Base-by-base conservation (phyloP, 2,113 vertebrate genomes). In the Brevimyrus niger region DNA sequence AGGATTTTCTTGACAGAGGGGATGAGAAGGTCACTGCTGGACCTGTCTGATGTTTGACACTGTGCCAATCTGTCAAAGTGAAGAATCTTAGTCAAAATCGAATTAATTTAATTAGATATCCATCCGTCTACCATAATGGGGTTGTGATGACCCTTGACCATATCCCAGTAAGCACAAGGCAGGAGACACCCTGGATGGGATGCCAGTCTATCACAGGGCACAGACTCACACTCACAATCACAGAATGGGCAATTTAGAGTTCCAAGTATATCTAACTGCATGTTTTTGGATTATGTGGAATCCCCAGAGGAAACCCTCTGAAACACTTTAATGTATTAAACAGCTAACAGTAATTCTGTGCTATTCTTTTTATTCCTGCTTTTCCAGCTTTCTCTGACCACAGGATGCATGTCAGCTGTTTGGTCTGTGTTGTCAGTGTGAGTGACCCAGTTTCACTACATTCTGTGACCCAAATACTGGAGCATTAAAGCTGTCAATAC, bases 1-100 rank as follows among this genome's bases (percentile, higher is more conserved):
- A 96, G 93, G 96, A 95, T 11, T 95, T 95, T 93, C 93, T 97
- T 82, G 95, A 92, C 23, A 95, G 96, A 91, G 90, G 95, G 17
- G 96, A 97, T 87, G 91, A 61, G 3, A 94, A 92, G 86, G 92
- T 92, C 31, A 93, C 93, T 86, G 69, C 88, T 82, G 89, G 91
- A 82, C 88, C 82, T 51, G 91, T 91, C 31, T 93, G 92, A 92
- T 91, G 89, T 88, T 86, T 9, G 42, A 13, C 53, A 44, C 21
- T 44, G 53, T 69, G 48, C 38, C 51, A 35, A 4, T 80, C 7
- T 80, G 17, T 87, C 15, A 21, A 21, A 46, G 31, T 48, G 13
- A 50, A 58, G 44, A 48, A 47, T n/a, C 47, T 73, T 31, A 21
- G 44, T 88, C 10, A 44, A 17, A 88, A 46, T 44, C 1, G 6